phyloP scores from a whole-genome alignment of 1,140 invertebrate species.

The Pseudachorutes palmiensis region DNA sequence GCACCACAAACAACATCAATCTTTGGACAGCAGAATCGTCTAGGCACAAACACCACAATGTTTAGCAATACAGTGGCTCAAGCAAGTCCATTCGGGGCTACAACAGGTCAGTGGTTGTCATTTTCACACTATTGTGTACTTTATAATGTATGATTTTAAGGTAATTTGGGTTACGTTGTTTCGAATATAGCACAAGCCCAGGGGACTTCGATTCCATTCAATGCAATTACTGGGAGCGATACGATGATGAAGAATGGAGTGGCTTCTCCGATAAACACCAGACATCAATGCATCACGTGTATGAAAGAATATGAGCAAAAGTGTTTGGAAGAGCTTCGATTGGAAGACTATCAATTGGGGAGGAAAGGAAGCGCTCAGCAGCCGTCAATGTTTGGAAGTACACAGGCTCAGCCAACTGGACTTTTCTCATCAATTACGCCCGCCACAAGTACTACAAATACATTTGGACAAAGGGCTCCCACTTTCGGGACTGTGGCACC shows the following conservation, averaged over 20 bases:
- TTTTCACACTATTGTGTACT: too few species aligned
- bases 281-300: slow-evolving; percentile 89
- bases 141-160: too few species aligned
- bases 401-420: slow-evolving; percentile 15
- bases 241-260: slow-evolving; percentile 81
- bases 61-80: slow-evolving; percentile 18
- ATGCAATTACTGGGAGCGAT: slow-evolving; percentile 75
- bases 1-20: slow-evolving; percentile 4
- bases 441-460: neutral
- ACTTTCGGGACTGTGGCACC: slow-evolving; percentile 21
- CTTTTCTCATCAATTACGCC: slow-evolving; percentile 24
- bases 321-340: slow-evolving; percentile 82
- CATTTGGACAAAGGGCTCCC: slow-evolving; percentile 23
- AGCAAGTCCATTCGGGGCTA: slow-evolving; percentile 21
- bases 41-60: slow-evolving; percentile 8
- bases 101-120: slow-evolving; percentile 14
- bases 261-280: slow-evolving; percentile 72
- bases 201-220: slow-evolving; percentile 78
- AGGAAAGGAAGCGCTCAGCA: slow-evolving; percentile 62
- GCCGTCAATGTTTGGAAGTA: slow-evolving; percentile 32
- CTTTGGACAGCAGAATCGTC: slow-evolving; percentile 21
- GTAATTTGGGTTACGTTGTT: neutral
- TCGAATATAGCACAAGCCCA: slow-evolving; percentile 36
- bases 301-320: slow-evolving; percentile 97
- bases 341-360: slow-evolving; percentile 86